phyloP scores from a whole-genome alignment of 2,888 invertebrate species.

The Drosophila anomalata region DNA sequence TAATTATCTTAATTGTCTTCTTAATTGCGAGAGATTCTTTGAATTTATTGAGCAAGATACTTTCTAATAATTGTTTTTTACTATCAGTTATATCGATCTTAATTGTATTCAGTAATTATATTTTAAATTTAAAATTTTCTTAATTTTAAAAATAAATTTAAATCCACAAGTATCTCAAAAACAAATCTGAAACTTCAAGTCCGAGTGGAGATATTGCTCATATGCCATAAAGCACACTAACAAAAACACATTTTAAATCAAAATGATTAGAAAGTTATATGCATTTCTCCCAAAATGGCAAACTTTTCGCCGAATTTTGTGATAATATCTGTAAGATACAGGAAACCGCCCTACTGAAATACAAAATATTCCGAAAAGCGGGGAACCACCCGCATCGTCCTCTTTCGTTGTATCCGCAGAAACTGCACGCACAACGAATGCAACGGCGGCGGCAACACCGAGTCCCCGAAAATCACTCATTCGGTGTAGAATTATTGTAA shows the following conservation, averaged over 20 bases:
- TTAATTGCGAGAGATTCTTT: too few species aligned
- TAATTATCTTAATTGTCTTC: neutral
- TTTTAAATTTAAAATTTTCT: too few species aligned
- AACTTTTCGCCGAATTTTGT: neutral
- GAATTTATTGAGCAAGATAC: neutral
- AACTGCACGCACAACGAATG: conserved; percentile 30
- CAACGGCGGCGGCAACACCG: conserved; percentile 50
- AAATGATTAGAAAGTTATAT: neutral
- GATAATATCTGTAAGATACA: neutral
- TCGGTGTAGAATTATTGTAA: conserved; percentile 84
- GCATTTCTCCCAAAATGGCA: neutral
- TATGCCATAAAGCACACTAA: too few species aligned
- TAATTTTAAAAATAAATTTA: too few species aligned
- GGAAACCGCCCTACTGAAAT: neutral
- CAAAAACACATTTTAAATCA: neutral
- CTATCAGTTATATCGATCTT: neutral
- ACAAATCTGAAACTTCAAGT: too few species aligned
- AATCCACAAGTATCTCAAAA: too few species aligned
- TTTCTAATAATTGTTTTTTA: neutral
- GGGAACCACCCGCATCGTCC: conserved; percentile 1
- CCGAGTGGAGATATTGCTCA: too few species aligned
- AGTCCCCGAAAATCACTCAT: conserved; percentile 68
- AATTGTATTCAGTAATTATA: neutral
- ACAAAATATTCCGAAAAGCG: neutral
- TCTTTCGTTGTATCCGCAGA: conserved; percentile 63